Conservation (phyloP, 2,113 vertebrate species). For the Oreotrochilus melanogaster region DNA sequence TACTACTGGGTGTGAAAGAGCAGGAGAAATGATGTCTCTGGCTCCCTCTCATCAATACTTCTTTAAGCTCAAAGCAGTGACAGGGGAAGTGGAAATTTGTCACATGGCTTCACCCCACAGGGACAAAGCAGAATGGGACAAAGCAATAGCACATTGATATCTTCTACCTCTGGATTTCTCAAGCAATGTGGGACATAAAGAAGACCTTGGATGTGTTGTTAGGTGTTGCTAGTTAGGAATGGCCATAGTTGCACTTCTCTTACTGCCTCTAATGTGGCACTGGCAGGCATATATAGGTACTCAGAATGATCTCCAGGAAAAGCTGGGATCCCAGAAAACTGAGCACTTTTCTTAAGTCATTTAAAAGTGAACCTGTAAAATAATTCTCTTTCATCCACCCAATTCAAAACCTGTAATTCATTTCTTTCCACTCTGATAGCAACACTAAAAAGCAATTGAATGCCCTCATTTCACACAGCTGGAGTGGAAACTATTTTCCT, state of each 20-base stretch:
- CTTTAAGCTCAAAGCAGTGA: neutral
- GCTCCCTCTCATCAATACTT: neutral
- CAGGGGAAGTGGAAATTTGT: neutral
- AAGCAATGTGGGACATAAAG: neutral
- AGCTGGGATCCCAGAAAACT: neutral
- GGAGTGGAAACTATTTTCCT: neutral
- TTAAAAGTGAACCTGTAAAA: neutral
- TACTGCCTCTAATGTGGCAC: neutral
- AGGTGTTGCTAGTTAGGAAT: neutral
- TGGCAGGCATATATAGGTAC: accelerated
- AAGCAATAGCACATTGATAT: neutral
- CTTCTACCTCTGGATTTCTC: neutral
- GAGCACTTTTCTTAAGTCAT: neutral
- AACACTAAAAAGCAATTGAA: neutral
- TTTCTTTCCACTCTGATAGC: neutral
- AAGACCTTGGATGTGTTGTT: neutral
- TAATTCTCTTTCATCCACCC: neutral
- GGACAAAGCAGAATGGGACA: neutral
- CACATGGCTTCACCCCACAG: accelerated
- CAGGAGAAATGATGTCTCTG: neutral
- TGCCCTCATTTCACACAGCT: neutral
- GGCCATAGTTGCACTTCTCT: neutral
- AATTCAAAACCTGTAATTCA: neutral
- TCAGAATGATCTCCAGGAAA: neutral
- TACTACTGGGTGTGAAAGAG: neutral